Conservation (phyloP, 2,797 vertebrate species). For the Monodelphis domestica region DNA sequence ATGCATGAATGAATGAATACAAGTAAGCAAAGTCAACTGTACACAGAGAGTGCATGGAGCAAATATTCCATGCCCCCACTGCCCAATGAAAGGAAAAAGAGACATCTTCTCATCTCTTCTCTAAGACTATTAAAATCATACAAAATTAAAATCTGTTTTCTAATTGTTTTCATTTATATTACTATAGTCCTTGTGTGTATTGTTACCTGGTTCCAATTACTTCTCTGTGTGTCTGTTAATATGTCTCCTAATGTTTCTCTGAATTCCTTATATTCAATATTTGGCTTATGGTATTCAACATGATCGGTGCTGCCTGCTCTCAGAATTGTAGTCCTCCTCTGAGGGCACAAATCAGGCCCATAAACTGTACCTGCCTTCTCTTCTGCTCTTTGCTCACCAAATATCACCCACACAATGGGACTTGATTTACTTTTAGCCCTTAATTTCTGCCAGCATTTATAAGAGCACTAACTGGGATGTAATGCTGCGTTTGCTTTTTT, state of each 20-base stretch:
- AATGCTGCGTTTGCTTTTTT: slow-evolving; percentile 51
- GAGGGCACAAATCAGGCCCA: slow-evolving; percentile 22
- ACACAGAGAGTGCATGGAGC: not conserved
- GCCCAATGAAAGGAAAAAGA: not conserved
- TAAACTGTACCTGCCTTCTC: not conserved
- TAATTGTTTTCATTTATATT: not conserved
- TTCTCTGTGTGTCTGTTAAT: not conserved
- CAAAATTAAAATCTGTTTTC: not conserved
- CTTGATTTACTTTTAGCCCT: slow-evolving; percentile 51
- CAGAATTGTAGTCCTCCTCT: slow-evolving; percentile 1
- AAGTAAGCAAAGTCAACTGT: not conserved
- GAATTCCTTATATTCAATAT: not conserved
- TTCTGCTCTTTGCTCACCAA: not conserved
- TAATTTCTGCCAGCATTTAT: slow-evolving; percentile 11
- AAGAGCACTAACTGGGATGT: slow-evolving; percentile 17
- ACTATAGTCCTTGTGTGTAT: not conserved
- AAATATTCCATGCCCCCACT: not conserved
- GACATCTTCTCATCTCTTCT: not conserved
- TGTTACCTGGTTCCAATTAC: not conserved
- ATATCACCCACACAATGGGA: slow-evolving; percentile 5
- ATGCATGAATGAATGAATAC: no score
- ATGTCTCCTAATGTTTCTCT: not conserved
- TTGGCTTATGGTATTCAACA: slow-evolving; percentile 45
- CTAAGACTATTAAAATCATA: no score
- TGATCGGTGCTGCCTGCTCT: slow-evolving; percentile 20